Base-by-base conservation (phyloP, 2,888 invertebrate genomes). In the Athalia rosae region DNA sequence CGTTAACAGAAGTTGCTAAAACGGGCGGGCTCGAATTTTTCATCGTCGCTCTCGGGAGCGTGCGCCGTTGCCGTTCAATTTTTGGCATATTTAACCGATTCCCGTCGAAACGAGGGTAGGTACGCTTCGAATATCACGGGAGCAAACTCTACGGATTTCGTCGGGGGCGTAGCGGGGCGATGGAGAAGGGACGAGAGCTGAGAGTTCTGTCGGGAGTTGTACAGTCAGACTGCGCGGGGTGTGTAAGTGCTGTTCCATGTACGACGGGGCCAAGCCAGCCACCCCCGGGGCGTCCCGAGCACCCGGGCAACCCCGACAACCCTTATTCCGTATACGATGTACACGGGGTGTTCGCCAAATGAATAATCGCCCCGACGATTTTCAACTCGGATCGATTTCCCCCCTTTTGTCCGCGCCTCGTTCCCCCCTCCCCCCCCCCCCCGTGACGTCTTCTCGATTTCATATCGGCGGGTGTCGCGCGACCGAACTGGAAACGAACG, bases 241-340 rank as follows among this genome's bases (percentile, higher is more conserved):
- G 85, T 86, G 85, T 89, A 89, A 89, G 89, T 89, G 89, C 89
- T 86, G 85, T 89, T 89, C 86, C 89, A 86, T 89, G 89, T 89
- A 87, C 87, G 83, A 80, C 82, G 85, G 80, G 81, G 15, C 77
- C 78, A 66, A 80, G 82, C 79, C 82, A 64, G 74, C 77, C 63
- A 67, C 79, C 79, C 45, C 66, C 59, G 41, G 56, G 53, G 64
- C 45, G 45, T 45, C 77, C 76, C 69, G 56, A 28, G 63, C 45
- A 47, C 77, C 67, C 77, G 58, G 62, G 58, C 67, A 50, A 50
- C 56, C 56, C 48, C 77, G 77, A 61, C 77, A 63, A 66, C 69
- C 50, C 47, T 47, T 61, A 28, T 61, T 61, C 56, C 13, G 9
- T 56, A 43, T 15, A 56, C 43, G 50, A 58, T 45, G 58, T 45